phyloP scores from a whole-genome alignment of 2,797 vertebrate species.

The Glyptemys insculpta region DNA sequence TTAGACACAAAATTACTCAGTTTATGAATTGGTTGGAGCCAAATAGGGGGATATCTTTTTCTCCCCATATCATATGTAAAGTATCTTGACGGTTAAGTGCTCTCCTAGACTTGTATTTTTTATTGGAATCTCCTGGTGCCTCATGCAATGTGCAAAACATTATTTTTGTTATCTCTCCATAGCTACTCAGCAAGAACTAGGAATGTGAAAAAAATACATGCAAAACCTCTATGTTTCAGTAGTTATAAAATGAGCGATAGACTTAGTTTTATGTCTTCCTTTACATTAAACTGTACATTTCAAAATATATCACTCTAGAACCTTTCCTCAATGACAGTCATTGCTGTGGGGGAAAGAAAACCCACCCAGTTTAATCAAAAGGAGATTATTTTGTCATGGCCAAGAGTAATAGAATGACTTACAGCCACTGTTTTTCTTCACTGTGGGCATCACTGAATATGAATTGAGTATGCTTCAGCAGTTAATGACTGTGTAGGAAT shows the following conservation, averaged over 20 bases:
- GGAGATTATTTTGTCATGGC: conserved; percentile 3
- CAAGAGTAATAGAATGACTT: neutral
- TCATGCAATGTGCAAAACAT: neutral
- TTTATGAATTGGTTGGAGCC: neutral
- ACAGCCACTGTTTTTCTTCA: neutral
- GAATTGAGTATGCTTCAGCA: neutral
- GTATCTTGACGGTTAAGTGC: neutral
- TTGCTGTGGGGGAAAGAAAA: neutral
- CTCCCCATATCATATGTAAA: neutral
- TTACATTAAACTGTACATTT: conserved; percentile 5
- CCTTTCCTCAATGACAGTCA: neutral
- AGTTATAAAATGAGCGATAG: neutral
- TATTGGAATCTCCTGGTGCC: neutral
- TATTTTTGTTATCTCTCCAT: neutral
- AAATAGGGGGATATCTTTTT: neutral
- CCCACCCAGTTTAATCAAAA: neutral
- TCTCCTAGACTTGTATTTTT: neutral
- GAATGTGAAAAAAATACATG: neutral
- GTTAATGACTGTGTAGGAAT: neutral
- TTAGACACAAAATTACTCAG: neutral
- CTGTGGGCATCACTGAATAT: neutral
- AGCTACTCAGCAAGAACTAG: neutral
- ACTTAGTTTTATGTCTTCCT: neutral
- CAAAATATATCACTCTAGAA: neutral
- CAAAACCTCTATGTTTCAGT: neutral